These are phyloP conservation scores for Drosophila parvula DNA, from an alignment of 1,140 invertebrate species.

Conservation along the genomic window DNA sequence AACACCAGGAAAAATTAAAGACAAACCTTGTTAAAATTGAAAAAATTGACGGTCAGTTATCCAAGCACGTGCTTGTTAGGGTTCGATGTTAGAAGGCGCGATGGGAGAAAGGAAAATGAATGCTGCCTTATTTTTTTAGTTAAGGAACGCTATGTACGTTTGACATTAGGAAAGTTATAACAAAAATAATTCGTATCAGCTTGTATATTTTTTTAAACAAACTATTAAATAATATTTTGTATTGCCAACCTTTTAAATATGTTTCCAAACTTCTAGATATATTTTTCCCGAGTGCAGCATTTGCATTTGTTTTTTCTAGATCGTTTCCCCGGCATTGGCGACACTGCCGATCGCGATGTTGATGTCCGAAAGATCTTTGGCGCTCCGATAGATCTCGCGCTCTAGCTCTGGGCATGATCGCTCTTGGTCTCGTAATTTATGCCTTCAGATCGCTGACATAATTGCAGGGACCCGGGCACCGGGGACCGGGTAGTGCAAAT, in stretches of 20 bases:
- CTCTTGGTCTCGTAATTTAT: conserved; percentile 68
- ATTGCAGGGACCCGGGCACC: conserved; percentile 42
- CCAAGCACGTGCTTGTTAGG: too few species aligned
- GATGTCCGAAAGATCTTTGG: conserved; percentile 62
- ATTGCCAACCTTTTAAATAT: not conserved
- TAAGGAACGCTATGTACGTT: too few species aligned
- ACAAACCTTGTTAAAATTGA: too few species aligned
- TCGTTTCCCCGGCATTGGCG: conserved; percentile 8
- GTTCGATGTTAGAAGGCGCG: too few species aligned
- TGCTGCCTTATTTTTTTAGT: too few species aligned
- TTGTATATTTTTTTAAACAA: not conserved
- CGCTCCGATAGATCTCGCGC: conserved; percentile 37
- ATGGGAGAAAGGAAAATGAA: too few species aligned
- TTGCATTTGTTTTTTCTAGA: conserved; percentile 52
- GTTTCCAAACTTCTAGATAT: not conserved
- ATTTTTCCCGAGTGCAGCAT: conserved; percentile 9
- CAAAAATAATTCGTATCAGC: not conserved
- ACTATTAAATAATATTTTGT: not conserved
- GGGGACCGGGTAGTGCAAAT: conserved; percentile 42
- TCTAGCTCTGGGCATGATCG: conserved; percentile 44
- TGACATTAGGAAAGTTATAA: too few species aligned
- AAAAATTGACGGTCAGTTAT: too few species aligned
- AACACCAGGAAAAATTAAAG: conserved; percentile 4
- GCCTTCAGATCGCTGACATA: conserved; percentile 71
- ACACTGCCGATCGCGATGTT: conserved; percentile 41